Conservation (phyloP, 1,140 invertebrate genomes). For the Euwallacea similis region DNA sequence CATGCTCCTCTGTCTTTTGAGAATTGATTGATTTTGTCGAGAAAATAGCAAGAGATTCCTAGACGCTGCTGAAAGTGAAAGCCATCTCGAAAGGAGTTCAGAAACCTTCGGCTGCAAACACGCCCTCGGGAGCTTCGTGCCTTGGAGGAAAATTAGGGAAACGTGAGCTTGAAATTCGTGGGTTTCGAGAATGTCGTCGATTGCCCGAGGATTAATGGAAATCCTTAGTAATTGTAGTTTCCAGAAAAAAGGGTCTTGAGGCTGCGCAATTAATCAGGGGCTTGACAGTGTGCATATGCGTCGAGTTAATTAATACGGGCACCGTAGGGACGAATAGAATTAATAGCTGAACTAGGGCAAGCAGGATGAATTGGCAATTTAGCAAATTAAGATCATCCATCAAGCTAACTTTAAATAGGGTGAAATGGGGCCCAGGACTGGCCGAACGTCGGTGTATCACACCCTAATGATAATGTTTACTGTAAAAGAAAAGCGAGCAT, state of each 20-base stretch:
- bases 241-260: neutral
- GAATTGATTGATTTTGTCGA: no score
- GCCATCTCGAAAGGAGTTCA: neutral
- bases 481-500: no score
- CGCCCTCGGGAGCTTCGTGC: neutral
- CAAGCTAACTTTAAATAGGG: neutral
- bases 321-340: neutral
- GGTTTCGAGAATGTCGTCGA: neutral
- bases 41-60: no score
- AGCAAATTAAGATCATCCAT: conserved; percentile 1
- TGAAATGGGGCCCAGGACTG: no score
- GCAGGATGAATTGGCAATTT: conserved; percentile 3
- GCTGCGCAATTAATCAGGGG: no score
- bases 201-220: neutral
- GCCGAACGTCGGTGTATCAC: neutral
- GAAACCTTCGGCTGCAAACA: no score
- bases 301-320: neutral
- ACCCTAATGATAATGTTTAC: no score
- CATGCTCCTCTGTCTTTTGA: no score
- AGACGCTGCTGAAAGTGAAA: neutral
- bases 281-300: no score
- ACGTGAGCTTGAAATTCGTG: neutral
- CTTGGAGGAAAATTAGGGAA: conserved; percentile 1
- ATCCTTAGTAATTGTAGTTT: neutral
- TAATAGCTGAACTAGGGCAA: neutral